Conservation (phyloP, 1,140 invertebrate species). For the Zaprionus ghesquierei region DNA sequence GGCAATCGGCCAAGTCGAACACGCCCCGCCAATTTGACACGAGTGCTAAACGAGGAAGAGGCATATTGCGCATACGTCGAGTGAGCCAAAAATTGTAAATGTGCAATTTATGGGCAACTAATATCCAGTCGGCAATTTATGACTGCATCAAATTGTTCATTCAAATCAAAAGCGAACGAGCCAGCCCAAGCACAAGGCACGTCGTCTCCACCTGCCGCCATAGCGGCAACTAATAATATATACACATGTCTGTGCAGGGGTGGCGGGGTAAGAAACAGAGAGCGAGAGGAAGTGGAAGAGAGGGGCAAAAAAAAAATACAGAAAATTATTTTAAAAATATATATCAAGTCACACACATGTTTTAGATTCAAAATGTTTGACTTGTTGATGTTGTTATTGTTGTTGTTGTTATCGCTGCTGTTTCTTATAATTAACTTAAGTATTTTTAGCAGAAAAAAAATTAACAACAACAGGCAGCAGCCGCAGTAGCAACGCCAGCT, state of each 20-base stretch:
- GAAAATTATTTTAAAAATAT: constrained; percentile 64
- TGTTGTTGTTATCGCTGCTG: constrained; percentile 13
- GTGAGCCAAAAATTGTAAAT: constrained; percentile 35
- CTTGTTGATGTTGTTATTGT: constrained; percentile 11
- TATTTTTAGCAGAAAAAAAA: constrained; percentile 67
- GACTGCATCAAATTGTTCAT: constrained; percentile 46
- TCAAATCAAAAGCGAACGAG: constrained; percentile 21
- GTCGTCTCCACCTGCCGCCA: constrained; percentile 31
- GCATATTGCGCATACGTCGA: constrained; percentile 55
- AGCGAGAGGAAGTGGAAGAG: background rate
- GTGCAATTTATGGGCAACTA: constrained; percentile 52
- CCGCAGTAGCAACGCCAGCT: background rate
- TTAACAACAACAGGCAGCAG: constrained; percentile 36
- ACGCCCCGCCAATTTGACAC: constrained; percentile 41
- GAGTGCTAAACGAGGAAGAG: background rate
- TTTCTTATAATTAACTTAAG: constrained; percentile 76
- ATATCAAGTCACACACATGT: constrained; percentile 77
- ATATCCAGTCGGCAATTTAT: constrained; percentile 52
- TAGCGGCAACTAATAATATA: background rate
- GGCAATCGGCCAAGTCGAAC: constrained; percentile 35
- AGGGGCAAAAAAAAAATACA: constrained; percentile 15
- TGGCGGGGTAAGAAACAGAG: background rate
- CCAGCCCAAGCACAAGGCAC: background rate
- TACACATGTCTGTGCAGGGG: background rate
- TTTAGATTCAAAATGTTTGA: constrained; percentile 67